Evolutionary conservation across 2,888 invertebrate genomes (phyloP).

Genomic region (Drosophila paranaensis): DNA sequence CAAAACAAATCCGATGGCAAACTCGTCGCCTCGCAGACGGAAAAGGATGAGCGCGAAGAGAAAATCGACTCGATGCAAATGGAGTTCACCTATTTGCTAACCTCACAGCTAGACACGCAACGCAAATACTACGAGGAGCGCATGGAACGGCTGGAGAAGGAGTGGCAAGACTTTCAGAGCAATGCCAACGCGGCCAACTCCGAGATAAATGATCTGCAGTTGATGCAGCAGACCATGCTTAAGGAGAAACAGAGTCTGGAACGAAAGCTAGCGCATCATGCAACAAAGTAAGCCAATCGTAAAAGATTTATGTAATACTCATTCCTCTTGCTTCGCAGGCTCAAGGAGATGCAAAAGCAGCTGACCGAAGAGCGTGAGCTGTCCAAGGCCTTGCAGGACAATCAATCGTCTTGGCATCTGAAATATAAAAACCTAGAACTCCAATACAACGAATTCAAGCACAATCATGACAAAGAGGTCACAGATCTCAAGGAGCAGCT

Average conservation of each 20-base stretch:
- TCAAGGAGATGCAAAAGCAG: slow-evolving; percentile 89
- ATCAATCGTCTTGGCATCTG: slow-evolving; percentile 90
- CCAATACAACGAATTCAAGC: slow-evolving; percentile 85
- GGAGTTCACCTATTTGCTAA: slow-evolving; percentile 98
- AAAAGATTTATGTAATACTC: not conserved
- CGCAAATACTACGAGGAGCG: slow-evolving; percentile 95
- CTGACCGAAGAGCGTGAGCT: slow-evolving; percentile 94
- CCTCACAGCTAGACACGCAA: slow-evolving; percentile 97
- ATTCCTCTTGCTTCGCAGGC: slow-evolving; percentile 82
- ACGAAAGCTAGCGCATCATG: slow-evolving; percentile 88
- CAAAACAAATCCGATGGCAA: slow-evolving; percentile 99
- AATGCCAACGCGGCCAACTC: slow-evolving; percentile 86
- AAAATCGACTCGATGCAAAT: slow-evolving; percentile 97
- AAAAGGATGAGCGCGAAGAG: slow-evolving; percentile 88
- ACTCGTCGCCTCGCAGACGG: slow-evolving; percentile 92
- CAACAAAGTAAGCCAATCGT: slow-evolving; percentile 85
- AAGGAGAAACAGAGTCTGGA: slow-evolving; percentile 90
- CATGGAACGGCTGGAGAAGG: slow-evolving; percentile 87
- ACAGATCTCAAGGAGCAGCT: slow-evolving; percentile 95
- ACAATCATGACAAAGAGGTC: slow-evolving; percentile 90
- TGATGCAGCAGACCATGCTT: slow-evolving; percentile 86
- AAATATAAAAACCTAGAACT: slow-evolving; percentile 87
- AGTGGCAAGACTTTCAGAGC: slow-evolving; percentile 86
- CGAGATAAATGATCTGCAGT: slow-evolving; percentile 85
- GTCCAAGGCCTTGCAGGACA: slow-evolving; percentile 90